phyloP scores from a whole-genome alignment of 1,140 invertebrate species.

The Lordiphosa collinella region DNA sequence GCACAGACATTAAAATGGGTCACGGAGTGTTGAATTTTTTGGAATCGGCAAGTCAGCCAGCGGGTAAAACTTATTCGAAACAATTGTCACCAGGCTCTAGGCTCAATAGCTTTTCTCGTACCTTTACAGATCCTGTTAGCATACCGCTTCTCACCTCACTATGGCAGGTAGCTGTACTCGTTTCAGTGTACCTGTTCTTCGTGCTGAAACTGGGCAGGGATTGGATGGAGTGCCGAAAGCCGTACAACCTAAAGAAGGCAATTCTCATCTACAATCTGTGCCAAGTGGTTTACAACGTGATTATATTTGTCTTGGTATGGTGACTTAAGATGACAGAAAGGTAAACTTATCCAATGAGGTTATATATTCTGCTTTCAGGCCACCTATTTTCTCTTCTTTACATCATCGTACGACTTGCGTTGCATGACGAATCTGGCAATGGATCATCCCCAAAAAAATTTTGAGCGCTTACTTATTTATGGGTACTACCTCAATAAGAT shows the following conservation, averaged over 20 bases:
- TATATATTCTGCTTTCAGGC: conserved; percentile 5
- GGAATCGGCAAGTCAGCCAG: no score
- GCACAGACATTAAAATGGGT: no score
- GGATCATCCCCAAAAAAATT: conserved; percentile 5
- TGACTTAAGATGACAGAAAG: not conserved
- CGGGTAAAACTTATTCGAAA: no score
- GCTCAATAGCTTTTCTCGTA: not conserved
- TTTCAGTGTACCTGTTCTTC: conserved; percentile 3
- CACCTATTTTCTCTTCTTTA: conserved; percentile 1
- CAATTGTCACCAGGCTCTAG: no score
- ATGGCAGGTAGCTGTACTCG: not conserved
- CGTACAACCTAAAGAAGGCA: conserved; percentile 9
- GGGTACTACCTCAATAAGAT: conserved; percentile 14
- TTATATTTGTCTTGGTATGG: not conserved
- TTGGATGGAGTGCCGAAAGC: conserved; percentile 14
- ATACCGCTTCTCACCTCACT: not conserved
- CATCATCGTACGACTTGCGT: not conserved
- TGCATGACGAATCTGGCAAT: conserved; percentile 8
- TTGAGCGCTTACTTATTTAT: conserved; percentile 1
- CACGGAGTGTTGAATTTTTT: no score
- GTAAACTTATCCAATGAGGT: no score
- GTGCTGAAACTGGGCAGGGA: conserved; percentile 9
- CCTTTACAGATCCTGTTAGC: conserved; percentile 8
- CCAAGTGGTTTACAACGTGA: conserved; percentile 9
- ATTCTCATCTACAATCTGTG: conserved; percentile 15